Percentiles rank a stretch among this genome's conserved stretches.
These are phyloP conservation scores for Pachyuromys duprasi DNA, from an alignment of 2,797 vertebrate species.

Conservation along the genomic window DNA sequence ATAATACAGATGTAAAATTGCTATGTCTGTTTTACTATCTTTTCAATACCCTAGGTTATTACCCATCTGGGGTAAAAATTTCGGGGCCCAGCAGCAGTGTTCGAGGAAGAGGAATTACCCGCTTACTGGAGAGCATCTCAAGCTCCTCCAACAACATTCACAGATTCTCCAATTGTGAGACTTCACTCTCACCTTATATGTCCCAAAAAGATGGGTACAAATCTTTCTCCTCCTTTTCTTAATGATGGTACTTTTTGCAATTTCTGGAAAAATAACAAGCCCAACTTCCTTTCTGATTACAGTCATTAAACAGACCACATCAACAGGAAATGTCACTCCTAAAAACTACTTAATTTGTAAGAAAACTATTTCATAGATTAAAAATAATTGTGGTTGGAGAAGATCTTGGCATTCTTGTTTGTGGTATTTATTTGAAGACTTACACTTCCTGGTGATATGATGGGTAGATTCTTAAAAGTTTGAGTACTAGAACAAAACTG, in stretches of 20 bases:
- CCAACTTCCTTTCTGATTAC: conserved; percentile 54
- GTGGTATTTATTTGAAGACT: neutral
- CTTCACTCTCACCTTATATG: conserved; percentile 49
- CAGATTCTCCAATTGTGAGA: conserved; percentile 59
- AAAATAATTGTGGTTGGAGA: conserved; percentile 75
- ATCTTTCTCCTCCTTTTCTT: conserved; percentile 70
- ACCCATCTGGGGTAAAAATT: conserved; percentile 81
- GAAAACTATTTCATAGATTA: conserved; percentile 67
- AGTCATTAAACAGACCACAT: conserved; percentile 54
- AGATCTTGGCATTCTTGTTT: conserved; percentile 45
- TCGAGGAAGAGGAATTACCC: conserved; percentile 86
- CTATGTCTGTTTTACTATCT: conserved; percentile 55
- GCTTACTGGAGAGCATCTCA: conserved; percentile 77
- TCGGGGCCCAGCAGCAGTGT: conserved; percentile 54
- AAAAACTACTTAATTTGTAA: conserved; percentile 53
- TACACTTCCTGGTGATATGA: neutral
- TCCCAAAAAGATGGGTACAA: conserved; percentile 67
- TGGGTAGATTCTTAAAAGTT: neutral
- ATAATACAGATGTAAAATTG: neutral
- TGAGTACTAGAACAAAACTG: conserved; percentile 25
- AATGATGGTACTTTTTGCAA: conserved; percentile 61
- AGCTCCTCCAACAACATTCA: conserved; percentile 62
- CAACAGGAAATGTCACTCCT: conserved; percentile 34
- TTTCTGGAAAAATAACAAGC: conserved; percentile 56
- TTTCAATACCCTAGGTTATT: conserved; percentile 76